Evolutionary conservation across 2,797 vertebrate species (phyloP).

Genomic region (Galaxias olidus): DNA sequence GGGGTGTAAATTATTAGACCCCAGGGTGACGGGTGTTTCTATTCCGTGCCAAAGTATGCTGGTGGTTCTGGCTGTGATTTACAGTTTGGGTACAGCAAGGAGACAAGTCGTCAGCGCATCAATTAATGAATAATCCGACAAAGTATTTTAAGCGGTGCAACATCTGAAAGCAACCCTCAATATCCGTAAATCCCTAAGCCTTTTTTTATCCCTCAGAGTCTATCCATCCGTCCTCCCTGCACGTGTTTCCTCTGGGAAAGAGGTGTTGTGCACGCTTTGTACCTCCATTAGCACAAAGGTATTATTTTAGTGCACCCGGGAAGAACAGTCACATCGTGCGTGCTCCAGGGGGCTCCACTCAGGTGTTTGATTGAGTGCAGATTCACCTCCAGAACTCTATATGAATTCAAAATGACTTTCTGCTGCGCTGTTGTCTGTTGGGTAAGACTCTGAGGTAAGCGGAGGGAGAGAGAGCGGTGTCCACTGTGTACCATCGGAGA

Average conservation of each 20-base stretch:
- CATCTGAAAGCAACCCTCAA: constrained; percentile 49
- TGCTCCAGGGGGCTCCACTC: too few species aligned
- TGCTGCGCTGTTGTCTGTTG: too few species aligned
- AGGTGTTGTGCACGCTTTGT: constrained; percentile 60
- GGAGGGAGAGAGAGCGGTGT: constrained; percentile 35
- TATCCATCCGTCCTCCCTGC: constrained; percentile 53
- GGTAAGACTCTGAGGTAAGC: too few species aligned
- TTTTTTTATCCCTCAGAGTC: constrained; percentile 58
- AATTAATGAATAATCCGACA: constrained; percentile 56
- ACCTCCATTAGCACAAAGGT: constrained; percentile 65
- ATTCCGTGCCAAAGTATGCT: constrained; percentile 34
- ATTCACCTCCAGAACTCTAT: too few species aligned
- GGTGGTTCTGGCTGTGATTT: constrained; percentile 59
- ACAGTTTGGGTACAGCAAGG: constrained; percentile 45
- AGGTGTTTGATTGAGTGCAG: too few species aligned
- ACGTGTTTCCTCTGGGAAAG: constrained; percentile 37
- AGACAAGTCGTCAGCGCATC: constrained; percentile 54
- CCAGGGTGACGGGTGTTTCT: constrained; percentile 58
- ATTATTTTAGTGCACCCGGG: constrained; percentile 65
- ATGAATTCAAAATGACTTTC: too few species aligned
- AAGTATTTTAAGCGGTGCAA: constrained; percentile 56
- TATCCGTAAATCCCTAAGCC: constrained; percentile 57
- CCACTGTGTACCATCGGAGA: constrained; percentile 36
- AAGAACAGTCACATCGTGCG: too few species aligned
- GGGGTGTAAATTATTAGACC: constrained; percentile 64